Base-by-base conservation (phyloP, 2,113 vertebrate species). In the Acanthochromis polyacanthus region DNA sequence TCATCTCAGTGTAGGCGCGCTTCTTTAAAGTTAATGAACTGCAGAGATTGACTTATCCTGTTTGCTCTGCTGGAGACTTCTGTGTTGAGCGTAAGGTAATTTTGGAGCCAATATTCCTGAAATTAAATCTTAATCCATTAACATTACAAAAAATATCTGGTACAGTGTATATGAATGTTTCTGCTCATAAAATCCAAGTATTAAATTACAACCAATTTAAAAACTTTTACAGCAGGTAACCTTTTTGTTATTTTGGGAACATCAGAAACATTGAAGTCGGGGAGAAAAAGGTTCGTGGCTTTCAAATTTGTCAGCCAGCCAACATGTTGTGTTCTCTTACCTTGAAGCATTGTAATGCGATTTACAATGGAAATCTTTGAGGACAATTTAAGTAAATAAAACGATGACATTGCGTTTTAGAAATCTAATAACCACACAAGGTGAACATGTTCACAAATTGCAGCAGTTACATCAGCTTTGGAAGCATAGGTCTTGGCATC, bases 21-120 rank as follows among this genome's bases (percentile, higher is more conserved):
- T 40, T 83, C 89, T 91, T 75, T 80, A 74, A 88, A 86, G 81
- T 74, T 91, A 90, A 91, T 90, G 80, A 92, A 82, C 74, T 89
- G 80, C 81, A 83, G 88, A 86, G 84, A 84, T 88, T 22, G 69
- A 81, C 68, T 78, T 81, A 62, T 83, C 69, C 63, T 66, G 59
- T 84, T 53, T 76, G 53, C 61, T 84, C 66, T 78, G 20, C 9
- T 65, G 57, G 61, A 75, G 62, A 55, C 64, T 36, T 72, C 51
- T 52, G 45, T 65, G 57, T 73, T 46, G 25, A 68, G 16, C 62
- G 22, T 28, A 46, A 58, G 32, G 52, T n/a, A 25, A 86, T 45
- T 60, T 65, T 82, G 38, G 30, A 82, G 72, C 70, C 59, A 30
- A 20, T 51, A 28, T 19, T 43, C 14, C 59, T 46, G 19, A 75